phyloP scores from a whole-genome alignment of 2,888 invertebrate genomes.

The Lycocerus yunnanus region DNA sequence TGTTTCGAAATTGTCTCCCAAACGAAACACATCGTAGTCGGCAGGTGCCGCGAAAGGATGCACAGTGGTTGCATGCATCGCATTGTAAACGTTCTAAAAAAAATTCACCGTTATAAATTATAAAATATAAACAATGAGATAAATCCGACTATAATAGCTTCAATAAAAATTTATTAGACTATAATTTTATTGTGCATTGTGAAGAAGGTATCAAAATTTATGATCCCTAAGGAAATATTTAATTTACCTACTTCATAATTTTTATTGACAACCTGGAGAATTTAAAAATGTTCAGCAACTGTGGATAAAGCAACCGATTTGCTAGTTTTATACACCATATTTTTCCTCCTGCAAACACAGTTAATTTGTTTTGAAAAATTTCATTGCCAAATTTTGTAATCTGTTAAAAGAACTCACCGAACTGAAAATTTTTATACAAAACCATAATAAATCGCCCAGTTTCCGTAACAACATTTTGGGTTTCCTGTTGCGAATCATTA shows the following conservation, averaged over 20 bases:
- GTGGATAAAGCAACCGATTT: no score
- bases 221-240: neutral
- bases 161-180: neutral
- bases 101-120: no score
- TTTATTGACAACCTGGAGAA: neutral
- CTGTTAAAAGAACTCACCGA: neutral
- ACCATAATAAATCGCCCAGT: neutral
- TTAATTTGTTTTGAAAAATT: neutral
- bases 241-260: neutral
- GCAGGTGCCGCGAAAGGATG: no score
- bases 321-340: no score
- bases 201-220: neutral
- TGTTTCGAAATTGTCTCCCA: no score
- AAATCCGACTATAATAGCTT: no score
- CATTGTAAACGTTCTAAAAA: no score
- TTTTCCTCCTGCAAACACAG: no score
- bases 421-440: neutral
- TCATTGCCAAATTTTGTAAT: neutral
- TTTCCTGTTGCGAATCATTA: neutral
- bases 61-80: no score
- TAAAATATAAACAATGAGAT: neutral
- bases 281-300: no score
- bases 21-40: no score
- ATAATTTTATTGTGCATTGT: neutral
- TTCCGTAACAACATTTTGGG: neutral